phyloP scores from a whole-genome alignment of 2,113 vertebrate genomes.

The Chaetorhynchus papuensis region DNA sequence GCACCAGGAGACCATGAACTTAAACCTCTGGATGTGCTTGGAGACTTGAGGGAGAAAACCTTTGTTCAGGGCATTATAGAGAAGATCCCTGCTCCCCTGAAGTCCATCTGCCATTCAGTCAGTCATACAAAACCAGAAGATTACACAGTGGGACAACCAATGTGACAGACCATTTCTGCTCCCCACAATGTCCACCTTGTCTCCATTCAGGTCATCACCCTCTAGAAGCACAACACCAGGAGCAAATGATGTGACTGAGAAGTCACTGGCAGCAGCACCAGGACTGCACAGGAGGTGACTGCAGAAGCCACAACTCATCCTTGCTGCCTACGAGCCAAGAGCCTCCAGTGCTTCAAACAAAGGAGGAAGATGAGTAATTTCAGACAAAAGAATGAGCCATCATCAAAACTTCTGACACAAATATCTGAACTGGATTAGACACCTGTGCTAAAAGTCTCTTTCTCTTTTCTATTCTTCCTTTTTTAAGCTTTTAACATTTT shows the following conservation, averaged over 20 bases:
- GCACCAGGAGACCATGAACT: background rate
- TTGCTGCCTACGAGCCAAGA: background rate
- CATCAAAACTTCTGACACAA: background rate
- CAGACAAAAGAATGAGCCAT: slow-evolving; percentile 30
- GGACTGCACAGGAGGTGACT: background rate
- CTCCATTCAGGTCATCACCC: background rate
- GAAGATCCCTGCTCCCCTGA: background rate
- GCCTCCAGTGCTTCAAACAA: background rate
- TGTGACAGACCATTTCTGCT: background rate
- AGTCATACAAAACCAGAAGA: background rate
- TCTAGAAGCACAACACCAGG: background rate
- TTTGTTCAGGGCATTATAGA: rapidly evolving
- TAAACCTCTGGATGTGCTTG: background rate
- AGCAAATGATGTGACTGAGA: background rate
- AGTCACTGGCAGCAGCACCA: background rate
- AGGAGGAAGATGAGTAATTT: slow-evolving; percentile 28
- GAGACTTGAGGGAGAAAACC: background rate
- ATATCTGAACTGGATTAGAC: background rate
- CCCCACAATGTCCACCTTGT: background rate
- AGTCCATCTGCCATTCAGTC: background rate
- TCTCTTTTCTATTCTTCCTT: background rate
- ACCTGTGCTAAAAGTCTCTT: background rate
- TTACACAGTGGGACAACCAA: background rate
- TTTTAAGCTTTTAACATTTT: background rate
- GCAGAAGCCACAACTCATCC: background rate